A percentile compares a stretch with the other conserved stretches of the same genome.
These are phyloP conservation scores for Hypolimnas misippus DNA, from an alignment of 2,888 invertebrate species.

Conservation along the genomic window DNA sequence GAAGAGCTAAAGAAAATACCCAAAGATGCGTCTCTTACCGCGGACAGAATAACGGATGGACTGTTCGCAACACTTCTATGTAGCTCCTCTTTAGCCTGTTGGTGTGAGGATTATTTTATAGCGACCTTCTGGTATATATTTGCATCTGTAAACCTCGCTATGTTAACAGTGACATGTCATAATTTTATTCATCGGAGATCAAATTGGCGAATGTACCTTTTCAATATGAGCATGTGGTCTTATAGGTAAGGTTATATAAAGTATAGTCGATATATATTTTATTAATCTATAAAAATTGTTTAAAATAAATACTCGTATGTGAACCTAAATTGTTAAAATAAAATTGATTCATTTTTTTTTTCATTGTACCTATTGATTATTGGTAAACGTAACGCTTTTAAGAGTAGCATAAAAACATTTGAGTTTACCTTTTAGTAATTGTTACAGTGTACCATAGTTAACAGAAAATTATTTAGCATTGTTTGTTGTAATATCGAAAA, in stretches of 20 bases:
- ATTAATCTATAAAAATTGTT: too few species aligned
- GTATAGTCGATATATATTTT: too few species aligned
- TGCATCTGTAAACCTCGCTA: slow-evolving; percentile 83
- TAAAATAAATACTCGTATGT: too few species aligned
- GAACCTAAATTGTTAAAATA: too few species aligned
- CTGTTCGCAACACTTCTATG: slow-evolving; percentile 62
- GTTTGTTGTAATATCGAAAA: too few species aligned
- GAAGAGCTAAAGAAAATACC: slow-evolving; percentile 82
- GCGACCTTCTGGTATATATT: slow-evolving; percentile 63
- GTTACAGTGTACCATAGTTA: too few species aligned
- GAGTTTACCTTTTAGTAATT: too few species aligned
- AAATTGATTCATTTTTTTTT: too few species aligned
- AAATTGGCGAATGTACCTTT: slow-evolving; percentile 91
- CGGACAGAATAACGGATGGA: slow-evolving; percentile 66
- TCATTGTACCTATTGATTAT: too few species aligned
- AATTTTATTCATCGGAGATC: slow-evolving; percentile 91
- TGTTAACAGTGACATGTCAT: slow-evolving; percentile 86
- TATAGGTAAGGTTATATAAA: slow-evolving; percentile 77
- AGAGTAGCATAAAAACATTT: too few species aligned
- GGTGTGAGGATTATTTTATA: slow-evolving; percentile 52
- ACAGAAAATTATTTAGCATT: too few species aligned
- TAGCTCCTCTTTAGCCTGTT: slow-evolving; percentile 55
- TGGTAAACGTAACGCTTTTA: too few species aligned
- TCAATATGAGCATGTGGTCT: slow-evolving; percentile 87
- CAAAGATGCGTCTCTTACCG: slow-evolving; percentile 58